A percentile compares a stretch with the other conserved stretches of the same genome.
phyloP scores from a whole-genome alignment of 1,140 invertebrate species.

The Choristoneura fumiferana region DNA sequence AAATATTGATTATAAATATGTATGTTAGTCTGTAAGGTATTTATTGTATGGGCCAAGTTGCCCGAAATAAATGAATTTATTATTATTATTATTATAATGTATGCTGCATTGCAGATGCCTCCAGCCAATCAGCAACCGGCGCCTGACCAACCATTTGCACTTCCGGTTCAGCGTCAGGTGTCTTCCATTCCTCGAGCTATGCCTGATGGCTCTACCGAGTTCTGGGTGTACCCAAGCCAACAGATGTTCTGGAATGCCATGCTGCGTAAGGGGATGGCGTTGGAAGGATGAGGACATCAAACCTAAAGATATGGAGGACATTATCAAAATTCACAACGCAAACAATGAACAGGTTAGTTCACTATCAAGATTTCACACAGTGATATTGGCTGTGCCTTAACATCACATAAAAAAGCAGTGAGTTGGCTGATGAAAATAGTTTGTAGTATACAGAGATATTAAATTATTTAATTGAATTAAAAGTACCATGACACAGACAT shows the following conservation, averaged over 20 bases:
- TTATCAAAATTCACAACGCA: conserved; percentile 99
- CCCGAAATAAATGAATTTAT: too few species aligned
- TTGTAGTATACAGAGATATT: too few species aligned
- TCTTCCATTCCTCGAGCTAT: conserved; percentile 96
- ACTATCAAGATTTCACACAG: too few species aligned
- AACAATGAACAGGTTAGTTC: conserved; percentile 92
- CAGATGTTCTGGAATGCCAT: conserved; percentile 99
- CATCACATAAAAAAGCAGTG: too few species aligned
- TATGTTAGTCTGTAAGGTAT: too few species aligned
- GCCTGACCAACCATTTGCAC: conserved; percentile 95
- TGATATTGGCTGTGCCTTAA: too few species aligned
- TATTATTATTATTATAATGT: too few species aligned
- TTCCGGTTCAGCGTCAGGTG: conserved; percentile 91
- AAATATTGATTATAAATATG: too few species aligned
- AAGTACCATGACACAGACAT: too few species aligned
- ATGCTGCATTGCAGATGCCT: conserved; percentile 88
- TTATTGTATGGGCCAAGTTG: too few species aligned
- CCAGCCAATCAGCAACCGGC: conserved; percentile 96
- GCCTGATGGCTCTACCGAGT: conserved; percentile 84
- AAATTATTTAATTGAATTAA: too few species aligned
- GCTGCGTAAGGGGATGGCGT: conserved; percentile 98
- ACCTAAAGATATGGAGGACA: conserved; percentile 96
- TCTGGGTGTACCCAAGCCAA: conserved; percentile 99
- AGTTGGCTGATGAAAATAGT: too few species aligned
- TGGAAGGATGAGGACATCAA: conserved; percentile 96